These are phyloP conservation scores for Nothobranchius furzeri DNA, from an alignment of 2,113 vertebrate genomes.

Conservation along the genomic window DNA sequence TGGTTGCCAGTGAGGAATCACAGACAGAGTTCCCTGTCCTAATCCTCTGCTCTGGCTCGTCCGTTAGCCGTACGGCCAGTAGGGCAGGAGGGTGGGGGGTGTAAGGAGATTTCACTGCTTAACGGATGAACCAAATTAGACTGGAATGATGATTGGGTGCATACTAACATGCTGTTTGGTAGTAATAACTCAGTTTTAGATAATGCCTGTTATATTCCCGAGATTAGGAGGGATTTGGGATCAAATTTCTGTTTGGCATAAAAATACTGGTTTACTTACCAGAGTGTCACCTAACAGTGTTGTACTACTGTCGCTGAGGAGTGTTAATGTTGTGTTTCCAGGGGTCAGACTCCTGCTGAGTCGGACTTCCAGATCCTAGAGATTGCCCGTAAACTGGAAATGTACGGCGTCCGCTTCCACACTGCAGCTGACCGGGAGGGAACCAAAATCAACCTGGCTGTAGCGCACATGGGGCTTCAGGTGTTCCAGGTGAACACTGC, in stretches of 20 bases:
- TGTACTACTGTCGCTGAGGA: neutral
- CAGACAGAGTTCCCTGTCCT: constrained; percentile 43
- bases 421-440: constrained; percentile 91
- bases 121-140: constrained; percentile 88
- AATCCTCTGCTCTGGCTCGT: constrained; percentile 64
- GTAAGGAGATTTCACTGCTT: constrained; percentile 84
- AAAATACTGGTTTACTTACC: neutral
- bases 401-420: constrained; percentile 96
- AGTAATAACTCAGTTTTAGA: constrained; percentile 61
- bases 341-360: constrained; percentile 94
- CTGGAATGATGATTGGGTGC: constrained; percentile 75
- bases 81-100: constrained; percentile 73
- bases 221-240: constrained; percentile 34
- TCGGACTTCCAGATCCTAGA: constrained; percentile 97
- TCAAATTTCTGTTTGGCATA: neutral
- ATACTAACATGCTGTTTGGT: constrained; percentile 61
- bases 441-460: constrained; percentile 91
- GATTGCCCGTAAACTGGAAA: constrained; percentile 92
- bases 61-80: constrained; percentile 72
- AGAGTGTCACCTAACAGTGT: too few relatives aligned
- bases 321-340: constrained; percentile 44
- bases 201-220: constrained; percentile 33
- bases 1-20: constrained; percentile 38
- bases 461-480: constrained; percentile 92
- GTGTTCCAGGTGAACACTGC: constrained; percentile 91